A percentile compares a stretch with the other conserved stretches of the same genome.
phyloP scores from a whole-genome alignment of 2,797 vertebrate genomes.

The Alauda arvensis region DNA sequence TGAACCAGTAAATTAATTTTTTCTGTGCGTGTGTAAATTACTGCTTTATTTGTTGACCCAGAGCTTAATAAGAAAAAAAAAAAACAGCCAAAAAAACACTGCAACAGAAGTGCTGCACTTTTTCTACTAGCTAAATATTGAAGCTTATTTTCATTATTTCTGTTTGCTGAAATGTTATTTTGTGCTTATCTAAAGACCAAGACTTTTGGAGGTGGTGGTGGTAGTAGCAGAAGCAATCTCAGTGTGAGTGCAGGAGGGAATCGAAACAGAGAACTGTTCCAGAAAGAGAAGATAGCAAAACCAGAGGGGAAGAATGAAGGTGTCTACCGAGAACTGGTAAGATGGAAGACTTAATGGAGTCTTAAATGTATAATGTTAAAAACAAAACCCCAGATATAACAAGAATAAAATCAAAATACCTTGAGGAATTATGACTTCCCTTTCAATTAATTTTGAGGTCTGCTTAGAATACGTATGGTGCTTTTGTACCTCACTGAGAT shows the following conservation, averaged over 20 bases:
- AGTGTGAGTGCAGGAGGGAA: conserved; percentile 74
- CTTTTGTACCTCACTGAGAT: background rate
- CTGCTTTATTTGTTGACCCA: conserved; percentile 28
- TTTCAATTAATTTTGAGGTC: background rate
- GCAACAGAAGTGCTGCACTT: background rate
- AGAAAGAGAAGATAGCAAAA: conserved; percentile 82
- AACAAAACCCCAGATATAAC: background rate
- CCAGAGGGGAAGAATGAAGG: conserved; percentile 80
- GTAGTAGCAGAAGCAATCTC: conserved; percentile 88
- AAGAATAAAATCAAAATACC: background rate
- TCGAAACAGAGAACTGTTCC: conserved; percentile 83
- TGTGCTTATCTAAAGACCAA: conserved; percentile 76
- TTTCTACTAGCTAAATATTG: conserved; percentile 24
- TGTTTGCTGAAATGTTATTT: conserved; percentile 36
- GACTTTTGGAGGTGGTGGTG: conserved; percentile 93
- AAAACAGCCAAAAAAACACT: background rate
- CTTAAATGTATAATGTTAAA: background rate
- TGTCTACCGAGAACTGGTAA: conserved; percentile 94
- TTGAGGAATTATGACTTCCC: background rate
- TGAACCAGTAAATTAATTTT: background rate
- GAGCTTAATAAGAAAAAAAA: background rate
- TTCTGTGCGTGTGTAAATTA: background rate
- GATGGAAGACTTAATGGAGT: conserved; percentile 20
- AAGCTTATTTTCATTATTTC: conserved; percentile 20
- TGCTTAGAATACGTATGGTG: background rate